Evolutionary conservation across 2,888 invertebrate genomes (phyloP), one percentile per base, ranked within the genome.

Genomic region (Octodonta nipae): DNA sequence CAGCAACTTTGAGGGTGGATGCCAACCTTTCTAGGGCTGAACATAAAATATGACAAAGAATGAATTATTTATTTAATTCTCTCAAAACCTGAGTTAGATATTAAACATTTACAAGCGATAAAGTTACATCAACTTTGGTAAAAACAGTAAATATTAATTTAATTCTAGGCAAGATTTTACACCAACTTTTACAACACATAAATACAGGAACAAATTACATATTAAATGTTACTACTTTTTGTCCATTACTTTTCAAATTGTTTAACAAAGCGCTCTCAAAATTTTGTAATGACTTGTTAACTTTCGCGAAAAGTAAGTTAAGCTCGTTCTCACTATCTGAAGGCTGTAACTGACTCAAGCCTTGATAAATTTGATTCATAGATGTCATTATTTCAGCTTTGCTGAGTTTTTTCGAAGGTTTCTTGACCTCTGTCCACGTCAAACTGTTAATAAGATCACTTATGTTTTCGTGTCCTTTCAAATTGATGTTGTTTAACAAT

Each of bases 171-270:
- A n/a, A n/a, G n/a, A n/a, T n/a, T n/a, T n/a, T n/a, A n/a, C n/a
- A n/a, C n/a, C n/a, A n/a, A n/a, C n/a, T n/a, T n/a, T n/a, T 33
- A 30, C 13, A 34, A 28, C 24, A 28, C 25, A 36, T 24, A 37
- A 40, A 26, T n/a, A 33, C 33, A 14, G 16, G 8, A 33, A 37
- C 14, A 15, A 25, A 29, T 39, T 38, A 43, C 34, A 46, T 30
- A 39, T 53, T 49, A 47, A 60, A 60, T 36, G 54, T 58, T 4
- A 61, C 61, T 25, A 47, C 48, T 49, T 59, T 61, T 28, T 44
- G 48, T 11, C 33, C 45, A 33, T 36, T 47, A 35, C 41, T 47
- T 36, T 43, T 49, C 11, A 50, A 34, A 43, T 39, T 55, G 43
- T 48, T 53, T 27, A 52, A 40, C 10, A 60, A 38, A 10, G 55